Base-by-base conservation (phyloP, 2,797 vertebrate species). In the Labroides dimidiatus region DNA sequence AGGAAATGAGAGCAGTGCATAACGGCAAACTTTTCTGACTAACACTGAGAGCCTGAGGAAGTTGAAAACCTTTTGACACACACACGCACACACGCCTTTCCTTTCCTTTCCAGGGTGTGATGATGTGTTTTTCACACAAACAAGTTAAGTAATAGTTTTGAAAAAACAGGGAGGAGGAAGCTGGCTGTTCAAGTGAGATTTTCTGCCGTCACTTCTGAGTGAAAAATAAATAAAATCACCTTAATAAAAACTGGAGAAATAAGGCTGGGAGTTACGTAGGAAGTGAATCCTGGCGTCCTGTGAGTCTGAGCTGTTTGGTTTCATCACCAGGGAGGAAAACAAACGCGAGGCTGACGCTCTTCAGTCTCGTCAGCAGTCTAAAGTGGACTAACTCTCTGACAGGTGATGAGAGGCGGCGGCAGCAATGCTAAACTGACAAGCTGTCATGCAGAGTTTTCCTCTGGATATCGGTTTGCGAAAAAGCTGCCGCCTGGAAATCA, bases 381-480 rank as follows among this genome's bases (percentile, higher is more conserved):
- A 87, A 66, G 70, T 43, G 72, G 80, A 84, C 77, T 37, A 33
- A 61, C 63, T 77, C 57, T 45, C 49, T 74, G 87, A 82, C 77
- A 72, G 73, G 64, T 64, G 82, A 82, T 72, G 84, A 82, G 78
- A 80, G 55, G 60, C 30, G 42, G 75, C 52, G n/a, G 71, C 75
- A 61, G 80, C 54, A 16, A n/a, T 20, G 44, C 72, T 66, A 64
- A 77, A 82, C 68, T 77, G 87, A 78, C 81, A 53, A 53, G 76
- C 72, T 78, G 87, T 82, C 83, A 73, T 42, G 39, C 59, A 27
- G 54, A 43, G 45, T 77, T 76, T 57, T 54, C 13, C 62, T 73
- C 63, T 48, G 67, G 80, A 82, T 84, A 84, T 88, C 71, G 10
- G 44, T 72, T 80, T 78, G 60, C 52, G 2, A 21, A 65, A 48